Evolutionary conservation across 1,140 invertebrate genomes (phyloP).

Genomic region (Pomacea maculata): DNA sequence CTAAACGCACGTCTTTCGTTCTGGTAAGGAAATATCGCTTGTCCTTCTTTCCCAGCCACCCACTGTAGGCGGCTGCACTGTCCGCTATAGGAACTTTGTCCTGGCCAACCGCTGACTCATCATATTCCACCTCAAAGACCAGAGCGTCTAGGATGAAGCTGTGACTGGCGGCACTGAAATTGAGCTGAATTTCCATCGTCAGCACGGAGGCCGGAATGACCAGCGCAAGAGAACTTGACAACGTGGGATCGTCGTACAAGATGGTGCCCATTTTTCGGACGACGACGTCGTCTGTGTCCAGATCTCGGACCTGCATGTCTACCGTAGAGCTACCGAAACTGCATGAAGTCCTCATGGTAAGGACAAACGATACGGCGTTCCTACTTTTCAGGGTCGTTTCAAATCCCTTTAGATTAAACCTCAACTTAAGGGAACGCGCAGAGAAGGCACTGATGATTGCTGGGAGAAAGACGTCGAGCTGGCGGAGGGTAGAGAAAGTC

Average conservation of each 20-base stretch:
- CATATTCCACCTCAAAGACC: not conserved
- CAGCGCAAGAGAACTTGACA: not conserved
- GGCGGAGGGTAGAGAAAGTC: not conserved
- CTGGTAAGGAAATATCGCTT: not conserved
- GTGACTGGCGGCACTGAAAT: not conserved
- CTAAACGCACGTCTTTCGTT: not conserved
- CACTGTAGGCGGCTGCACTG: not conserved
- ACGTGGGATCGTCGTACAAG: not conserved
- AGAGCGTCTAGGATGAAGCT: not conserved
- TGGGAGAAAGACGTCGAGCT: not conserved
- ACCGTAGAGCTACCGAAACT: not conserved
- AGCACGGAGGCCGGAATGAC: not conserved
- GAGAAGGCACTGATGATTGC: not conserved
- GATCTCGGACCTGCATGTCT: constrained; percentile 3
- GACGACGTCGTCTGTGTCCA: not conserved
- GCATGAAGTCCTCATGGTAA: constrained; percentile 3
- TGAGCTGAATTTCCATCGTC: constrained; percentile 2
- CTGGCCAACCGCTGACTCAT: not conserved
- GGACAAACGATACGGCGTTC: not conserved
- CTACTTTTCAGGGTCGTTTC: not conserved
- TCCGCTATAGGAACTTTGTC: not conserved
- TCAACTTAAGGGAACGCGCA: not conserved
- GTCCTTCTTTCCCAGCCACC: not conserved
- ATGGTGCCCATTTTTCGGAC: not conserved
- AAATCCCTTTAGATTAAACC: not conserved